These are phyloP conservation scores for Helleia helle DNA, from an alignment of 2,888 invertebrate genomes.

Conservation along the genomic window DNA sequence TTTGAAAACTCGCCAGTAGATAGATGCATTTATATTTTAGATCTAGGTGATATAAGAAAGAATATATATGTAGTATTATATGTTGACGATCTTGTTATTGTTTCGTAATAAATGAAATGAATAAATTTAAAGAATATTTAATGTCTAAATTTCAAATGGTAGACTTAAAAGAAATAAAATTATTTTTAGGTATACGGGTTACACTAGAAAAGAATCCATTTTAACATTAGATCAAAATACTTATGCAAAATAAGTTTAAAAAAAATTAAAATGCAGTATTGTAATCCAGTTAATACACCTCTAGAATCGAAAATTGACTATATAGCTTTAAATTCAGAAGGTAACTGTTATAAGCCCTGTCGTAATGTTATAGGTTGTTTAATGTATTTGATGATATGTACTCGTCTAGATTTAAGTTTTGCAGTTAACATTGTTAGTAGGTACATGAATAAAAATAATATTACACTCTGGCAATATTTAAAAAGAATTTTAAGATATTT, in stretches of 20 bases:
- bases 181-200: conserved; percentile 24
- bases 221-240: no score
- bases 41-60: conserved; percentile 16
- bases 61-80: conserved; percentile 20
- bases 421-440: conserved; percentile 25
- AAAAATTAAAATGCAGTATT: no score
- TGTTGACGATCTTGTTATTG: conserved; percentile 19
- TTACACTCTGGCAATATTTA: conserved; percentile 24
- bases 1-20: conserved; percentile 21
- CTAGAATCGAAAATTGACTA: conserved; percentile 8
- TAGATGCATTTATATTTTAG: conserved; percentile 18
- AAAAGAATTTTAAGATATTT: conserved; percentile 26
- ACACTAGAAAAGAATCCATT: no score
- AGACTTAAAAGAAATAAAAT: conserved; percentile 20
- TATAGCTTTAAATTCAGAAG: neutral
- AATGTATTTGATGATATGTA: conserved; percentile 18
- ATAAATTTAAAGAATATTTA: conserved; percentile 16
- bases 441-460: conserved; percentile 24
- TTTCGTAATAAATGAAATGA: conserved; percentile 11
- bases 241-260: no score
- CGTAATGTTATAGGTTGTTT: conserved; percentile 19
- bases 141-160: conserved; percentile 20
- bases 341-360: conserved; percentile 18
- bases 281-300: conserved; percentile 15
- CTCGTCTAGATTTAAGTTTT: conserved; percentile 23